A percentile compares a stretch with the other conserved stretches of the same genome.
Evolutionary conservation across 2,113 vertebrate genomes (phyloP).

Genomic region (Empidonax alnorum): DNA sequence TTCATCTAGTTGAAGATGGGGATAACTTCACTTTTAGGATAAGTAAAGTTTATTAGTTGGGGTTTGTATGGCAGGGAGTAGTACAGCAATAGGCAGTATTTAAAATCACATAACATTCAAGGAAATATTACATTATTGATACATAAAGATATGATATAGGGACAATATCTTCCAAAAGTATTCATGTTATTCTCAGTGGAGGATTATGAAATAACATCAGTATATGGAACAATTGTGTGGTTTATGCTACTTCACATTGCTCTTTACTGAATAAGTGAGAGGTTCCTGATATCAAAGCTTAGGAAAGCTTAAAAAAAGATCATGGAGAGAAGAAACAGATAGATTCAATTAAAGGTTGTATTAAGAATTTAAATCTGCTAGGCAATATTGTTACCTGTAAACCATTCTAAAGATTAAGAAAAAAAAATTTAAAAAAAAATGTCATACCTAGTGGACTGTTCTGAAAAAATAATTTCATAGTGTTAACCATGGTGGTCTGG

Average conservation of each 20-base stretch:
- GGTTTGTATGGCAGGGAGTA: background rate
- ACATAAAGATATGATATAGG: background rate
- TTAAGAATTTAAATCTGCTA: background rate
- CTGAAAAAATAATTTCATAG: slow-evolving; percentile 49
- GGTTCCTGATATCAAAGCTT: background rate
- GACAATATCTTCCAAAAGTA: background rate
- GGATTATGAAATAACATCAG: background rate
- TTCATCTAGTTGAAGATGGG: background rate
- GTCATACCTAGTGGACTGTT: background rate
- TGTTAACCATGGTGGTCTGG: slow-evolving; percentile 9
- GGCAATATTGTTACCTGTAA: background rate
- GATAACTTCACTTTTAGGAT: background rate
- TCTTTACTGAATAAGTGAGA: background rate
- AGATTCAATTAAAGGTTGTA: background rate
- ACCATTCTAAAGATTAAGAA: background rate
- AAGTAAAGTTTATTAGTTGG: background rate
- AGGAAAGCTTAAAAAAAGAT: background rate
- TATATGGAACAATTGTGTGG: background rate
- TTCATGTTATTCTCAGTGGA: background rate
- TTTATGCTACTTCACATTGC: background rate
- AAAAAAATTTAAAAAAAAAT: background rate
- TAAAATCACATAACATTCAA: background rate
- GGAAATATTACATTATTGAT: background rate
- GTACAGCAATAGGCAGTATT: background rate
- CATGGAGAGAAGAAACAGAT: background rate